Conservation (phyloP, 2,888 invertebrate species). For the Mythimna pallens region DNA sequence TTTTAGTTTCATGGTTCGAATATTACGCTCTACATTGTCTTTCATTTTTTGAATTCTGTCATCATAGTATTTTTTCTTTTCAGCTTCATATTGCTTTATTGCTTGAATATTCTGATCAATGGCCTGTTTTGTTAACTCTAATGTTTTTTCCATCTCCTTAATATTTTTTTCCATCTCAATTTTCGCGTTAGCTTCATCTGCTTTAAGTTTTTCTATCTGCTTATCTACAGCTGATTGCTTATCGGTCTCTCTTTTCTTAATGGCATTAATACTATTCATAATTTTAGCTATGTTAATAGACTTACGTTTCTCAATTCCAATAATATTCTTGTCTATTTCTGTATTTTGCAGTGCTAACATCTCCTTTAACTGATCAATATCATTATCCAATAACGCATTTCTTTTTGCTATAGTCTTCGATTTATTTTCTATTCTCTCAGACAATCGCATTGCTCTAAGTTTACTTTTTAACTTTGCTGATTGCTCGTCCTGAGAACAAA, state of each 20-base stretch:
- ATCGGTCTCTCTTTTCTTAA: slow-evolving; percentile 10
- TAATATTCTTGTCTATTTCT: slow-evolving; percentile 6
- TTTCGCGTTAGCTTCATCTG: slow-evolving; percentile 9
- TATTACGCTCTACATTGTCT: not conserved
- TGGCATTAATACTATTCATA: not conserved
- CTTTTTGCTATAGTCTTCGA: slow-evolving; percentile 9
- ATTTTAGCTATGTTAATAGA: not conserved
- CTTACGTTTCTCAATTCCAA: not conserved
- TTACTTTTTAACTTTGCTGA: slow-evolving; percentile 7
- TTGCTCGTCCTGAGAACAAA: slow-evolving; percentile 14
- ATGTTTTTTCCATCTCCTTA: not conserved
- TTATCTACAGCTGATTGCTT: not conserved
- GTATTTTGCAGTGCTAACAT: slow-evolving; percentile 3
- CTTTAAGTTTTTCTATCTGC: slow-evolving; percentile 8
- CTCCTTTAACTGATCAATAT: slow-evolving; percentile 2
- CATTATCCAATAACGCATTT: not conserved
- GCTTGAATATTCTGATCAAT: not conserved
- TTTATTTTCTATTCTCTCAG: slow-evolving; percentile 16
- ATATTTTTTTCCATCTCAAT: not conserved
- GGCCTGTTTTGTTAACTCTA: not conserved
- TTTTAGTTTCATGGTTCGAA: not conserved
- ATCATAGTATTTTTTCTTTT: not conserved
- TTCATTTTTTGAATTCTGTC: not conserved
- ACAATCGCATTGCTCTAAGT: slow-evolving; percentile 5
- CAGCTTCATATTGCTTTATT: not conserved